Conservation (phyloP, 2,797 vertebrate genomes). For the Apogon talboti region DNA sequence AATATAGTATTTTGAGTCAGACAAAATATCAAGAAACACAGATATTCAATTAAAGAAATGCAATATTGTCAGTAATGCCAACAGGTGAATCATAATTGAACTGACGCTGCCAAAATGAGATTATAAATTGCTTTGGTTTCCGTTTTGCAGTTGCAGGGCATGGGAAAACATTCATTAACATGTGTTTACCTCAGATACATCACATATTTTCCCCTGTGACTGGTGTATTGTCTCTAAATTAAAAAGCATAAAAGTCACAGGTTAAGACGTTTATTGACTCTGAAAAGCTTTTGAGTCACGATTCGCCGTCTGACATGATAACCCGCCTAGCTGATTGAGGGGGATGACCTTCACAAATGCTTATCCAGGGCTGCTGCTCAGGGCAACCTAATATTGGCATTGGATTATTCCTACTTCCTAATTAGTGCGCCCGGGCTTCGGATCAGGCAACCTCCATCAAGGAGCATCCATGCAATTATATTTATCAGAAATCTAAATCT, state of each 20-base stretch:
- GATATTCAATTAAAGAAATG: too few relatives aligned
- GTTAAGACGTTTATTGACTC: slow-evolving; percentile 55
- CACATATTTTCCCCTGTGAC: slow-evolving; percentile 13
- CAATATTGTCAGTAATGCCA: too few relatives aligned
- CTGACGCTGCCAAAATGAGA: slow-evolving; percentile 60
- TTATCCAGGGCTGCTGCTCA: slow-evolving; percentile 64
- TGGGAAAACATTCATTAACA: not conserved
- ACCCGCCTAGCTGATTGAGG: slow-evolving; percentile 68
- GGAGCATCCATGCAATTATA: slow-evolving; percentile 57
- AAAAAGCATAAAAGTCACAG: slow-evolving; percentile 42
- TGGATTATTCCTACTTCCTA: slow-evolving; percentile 70
- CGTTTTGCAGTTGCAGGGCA: not conserved
- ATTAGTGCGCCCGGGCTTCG: slow-evolving; percentile 57
- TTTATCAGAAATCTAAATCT: slow-evolving; percentile 61
- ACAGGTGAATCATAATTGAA: not conserved
- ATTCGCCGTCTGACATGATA: slow-evolving; percentile 71
- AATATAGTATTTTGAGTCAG: too few relatives aligned
- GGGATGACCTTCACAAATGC: slow-evolving; percentile 74
- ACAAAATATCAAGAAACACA: too few relatives aligned
- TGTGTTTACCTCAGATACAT: not conserved
- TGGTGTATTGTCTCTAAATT: slow-evolving; percentile 46
- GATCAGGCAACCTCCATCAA: slow-evolving; percentile 52
- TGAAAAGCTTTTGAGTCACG: slow-evolving; percentile 49
- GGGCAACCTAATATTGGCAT: slow-evolving; percentile 68
- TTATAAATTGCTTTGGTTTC: slow-evolving; percentile 42